These are phyloP conservation scores for Grus americana DNA, from an alignment of 2,113 vertebrate genomes.

Conservation along the genomic window DNA sequence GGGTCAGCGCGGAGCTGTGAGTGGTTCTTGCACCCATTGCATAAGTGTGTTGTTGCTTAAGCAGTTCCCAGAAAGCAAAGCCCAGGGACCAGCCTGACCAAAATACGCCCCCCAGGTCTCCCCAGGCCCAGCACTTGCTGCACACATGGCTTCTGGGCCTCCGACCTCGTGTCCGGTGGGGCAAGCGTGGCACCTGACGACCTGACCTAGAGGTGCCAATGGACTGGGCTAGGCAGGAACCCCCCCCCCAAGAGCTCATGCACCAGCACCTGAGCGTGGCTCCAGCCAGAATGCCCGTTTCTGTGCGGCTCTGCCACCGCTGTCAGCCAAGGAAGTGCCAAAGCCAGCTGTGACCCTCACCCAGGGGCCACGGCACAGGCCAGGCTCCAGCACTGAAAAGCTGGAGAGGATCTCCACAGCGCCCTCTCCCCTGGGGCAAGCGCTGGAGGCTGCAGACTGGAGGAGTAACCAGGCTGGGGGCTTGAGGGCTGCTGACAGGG, in stretches of 20 bases:
- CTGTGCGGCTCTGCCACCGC: accelerated
- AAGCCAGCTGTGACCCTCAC: not conserved
- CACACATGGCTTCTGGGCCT: not conserved
- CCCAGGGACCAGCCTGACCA: conserved; percentile 23
- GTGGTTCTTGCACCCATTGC: conserved; percentile 57
- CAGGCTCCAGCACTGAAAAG: accelerated
- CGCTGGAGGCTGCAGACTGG: accelerated
- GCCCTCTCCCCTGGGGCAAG: not conserved
- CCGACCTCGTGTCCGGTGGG: not conserved
- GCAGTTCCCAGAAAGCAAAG: conserved; percentile 67
- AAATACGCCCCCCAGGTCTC: not conserved
- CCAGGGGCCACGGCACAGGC: accelerated
- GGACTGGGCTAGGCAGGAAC: not conserved
- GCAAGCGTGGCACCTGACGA: not conserved
- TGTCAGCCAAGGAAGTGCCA: too few relatives aligned
- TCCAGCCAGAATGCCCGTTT: too few relatives aligned
- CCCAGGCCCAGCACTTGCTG: not conserved
- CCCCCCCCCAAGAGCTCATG: not conserved
- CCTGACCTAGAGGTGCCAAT: not conserved
- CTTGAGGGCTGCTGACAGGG: accelerated
- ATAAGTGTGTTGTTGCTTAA: conserved; percentile 61
- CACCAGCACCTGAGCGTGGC: accelerated
- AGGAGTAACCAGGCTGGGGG: not conserved
- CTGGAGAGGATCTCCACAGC: not conserved
- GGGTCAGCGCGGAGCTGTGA: not conserved